These are phyloP conservation scores for Drosophila sp. DNA, from an alignment of 1,140 invertebrate genomes.

Conservation along the genomic window DNA sequence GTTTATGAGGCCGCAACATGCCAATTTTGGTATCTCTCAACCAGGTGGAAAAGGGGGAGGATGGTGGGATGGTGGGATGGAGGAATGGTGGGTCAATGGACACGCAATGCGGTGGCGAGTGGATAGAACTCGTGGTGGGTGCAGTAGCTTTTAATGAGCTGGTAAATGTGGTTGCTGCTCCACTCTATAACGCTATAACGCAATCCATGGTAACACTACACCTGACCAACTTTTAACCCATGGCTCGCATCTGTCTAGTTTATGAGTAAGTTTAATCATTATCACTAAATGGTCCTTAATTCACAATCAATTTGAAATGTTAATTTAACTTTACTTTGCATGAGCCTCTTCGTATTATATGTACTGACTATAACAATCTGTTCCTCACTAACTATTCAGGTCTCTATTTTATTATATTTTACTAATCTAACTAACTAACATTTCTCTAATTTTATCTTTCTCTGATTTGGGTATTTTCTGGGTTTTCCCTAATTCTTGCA, in stretches of 20 bases:
- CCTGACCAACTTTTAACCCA: slow-evolving; percentile 46
- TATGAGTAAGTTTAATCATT: no score
- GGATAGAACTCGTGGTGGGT: slow-evolving; percentile 56
- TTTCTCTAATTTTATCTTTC: no score
- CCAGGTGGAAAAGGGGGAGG: slow-evolving; percentile 1
- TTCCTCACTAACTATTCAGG: no score
- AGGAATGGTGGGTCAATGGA: slow-evolving; percentile 48
- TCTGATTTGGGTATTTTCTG: no score
- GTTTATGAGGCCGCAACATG: slow-evolving; percentile 50
- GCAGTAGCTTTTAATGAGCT: slow-evolving; percentile 80
- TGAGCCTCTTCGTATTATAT: no score
- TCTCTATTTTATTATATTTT: no score
- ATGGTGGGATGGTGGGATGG: neutral
- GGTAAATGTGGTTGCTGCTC: slow-evolving; percentile 44
- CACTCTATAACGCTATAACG: slow-evolving; percentile 13
- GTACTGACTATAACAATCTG: no score
- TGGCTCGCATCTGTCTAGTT: neutral
- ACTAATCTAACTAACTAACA: no score
- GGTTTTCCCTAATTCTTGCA: no score
- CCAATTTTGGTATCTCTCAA: slow-evolving; percentile 34
- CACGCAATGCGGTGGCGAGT: slow-evolving; percentile 60
- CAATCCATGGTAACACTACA: slow-evolving; percentile 39
- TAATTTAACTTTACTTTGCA: no score
- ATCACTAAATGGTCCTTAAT: no score
- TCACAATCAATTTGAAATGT: no score